A percentile compares a stretch with the other conserved stretches of the same genome.
phyloP scores from a whole-genome alignment of 2,888 invertebrate species.

The Melanostoma scalare region DNA sequence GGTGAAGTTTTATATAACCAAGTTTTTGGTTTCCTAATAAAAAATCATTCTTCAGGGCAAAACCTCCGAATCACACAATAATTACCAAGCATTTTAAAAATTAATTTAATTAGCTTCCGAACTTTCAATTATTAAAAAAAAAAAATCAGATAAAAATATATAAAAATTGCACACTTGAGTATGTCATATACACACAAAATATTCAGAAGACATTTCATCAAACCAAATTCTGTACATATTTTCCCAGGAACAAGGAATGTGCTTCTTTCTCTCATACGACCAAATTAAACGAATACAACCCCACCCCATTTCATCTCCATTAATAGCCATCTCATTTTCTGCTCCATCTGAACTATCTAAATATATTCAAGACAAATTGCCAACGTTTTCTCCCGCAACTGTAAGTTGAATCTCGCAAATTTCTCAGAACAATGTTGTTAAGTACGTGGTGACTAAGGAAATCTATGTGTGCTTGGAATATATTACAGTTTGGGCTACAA shows the following conservation, averaged over 20 bases:
- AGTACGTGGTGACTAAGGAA: conserved; percentile 22
- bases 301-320: conserved; percentile 60
- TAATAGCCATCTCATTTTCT: conserved; percentile 55
- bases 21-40: too few species aligned
- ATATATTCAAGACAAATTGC: conserved; percentile 71
- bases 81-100: too few species aligned
- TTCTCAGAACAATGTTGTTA: conserved; percentile 61
- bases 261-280: conserved; percentile 1
- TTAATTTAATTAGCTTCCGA: too few species aligned
- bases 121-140: too few species aligned
- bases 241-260: conserved; percentile 41
- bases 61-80: too few species aligned
- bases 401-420: conserved; percentile 39
- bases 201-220: conserved; percentile 15
- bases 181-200: conserved; percentile 8
- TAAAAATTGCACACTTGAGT: too few species aligned
- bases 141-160: too few species aligned
- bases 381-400: conserved; percentile 56
- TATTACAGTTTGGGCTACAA: conserved; percentile 12
- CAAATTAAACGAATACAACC: conserved; percentile 55
- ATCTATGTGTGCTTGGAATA: conserved; percentile 58
- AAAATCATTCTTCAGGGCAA: too few species aligned
- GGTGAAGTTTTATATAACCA: too few species aligned
- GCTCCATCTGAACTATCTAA: conserved; percentile 44
- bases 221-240: conserved; percentile 1